phyloP scores from a whole-genome alignment of 1,140 invertebrate species.

The Pentalonia nigronervosa region DNA sequence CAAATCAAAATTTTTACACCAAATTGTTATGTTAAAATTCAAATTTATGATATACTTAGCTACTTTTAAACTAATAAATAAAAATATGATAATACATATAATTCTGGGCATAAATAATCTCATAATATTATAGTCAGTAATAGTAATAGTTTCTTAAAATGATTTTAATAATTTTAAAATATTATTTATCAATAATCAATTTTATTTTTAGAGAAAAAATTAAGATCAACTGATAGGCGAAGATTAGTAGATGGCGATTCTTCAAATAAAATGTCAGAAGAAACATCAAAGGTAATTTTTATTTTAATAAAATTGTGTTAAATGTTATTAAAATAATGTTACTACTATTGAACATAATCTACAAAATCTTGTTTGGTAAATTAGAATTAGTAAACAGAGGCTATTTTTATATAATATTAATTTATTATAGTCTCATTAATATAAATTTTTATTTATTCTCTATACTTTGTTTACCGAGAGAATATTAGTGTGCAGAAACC shows the following conservation, averaged over 20 bases:
- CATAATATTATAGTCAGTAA: no score
- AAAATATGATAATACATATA: not conserved
- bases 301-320: not conserved
- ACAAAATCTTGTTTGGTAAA: no score
- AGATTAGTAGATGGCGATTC: not conserved
- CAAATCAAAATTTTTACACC: no score
- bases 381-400: not conserved
- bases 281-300: constrained; percentile 1
- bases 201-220: constrained; percentile 33
- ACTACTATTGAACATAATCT: no score
- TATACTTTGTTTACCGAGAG: not conserved
- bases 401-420: not conserved
- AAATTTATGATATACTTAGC: not conserved
- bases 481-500: not conserved
- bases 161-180: not conserved
- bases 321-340: not conserved
- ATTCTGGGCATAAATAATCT: not conserved
- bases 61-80: not conserved
- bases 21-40: not conserved
- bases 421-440: not conserved
- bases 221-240: not conserved
- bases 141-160: not conserved
- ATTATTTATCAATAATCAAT: not conserved
- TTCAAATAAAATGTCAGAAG: not conserved
- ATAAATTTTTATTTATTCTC: not conserved